Evolutionary conservation across 2,797 vertebrate genomes (phyloP), one percentile per base, ranked within the genome.

Genomic region (Syngnathus acus): DNA sequence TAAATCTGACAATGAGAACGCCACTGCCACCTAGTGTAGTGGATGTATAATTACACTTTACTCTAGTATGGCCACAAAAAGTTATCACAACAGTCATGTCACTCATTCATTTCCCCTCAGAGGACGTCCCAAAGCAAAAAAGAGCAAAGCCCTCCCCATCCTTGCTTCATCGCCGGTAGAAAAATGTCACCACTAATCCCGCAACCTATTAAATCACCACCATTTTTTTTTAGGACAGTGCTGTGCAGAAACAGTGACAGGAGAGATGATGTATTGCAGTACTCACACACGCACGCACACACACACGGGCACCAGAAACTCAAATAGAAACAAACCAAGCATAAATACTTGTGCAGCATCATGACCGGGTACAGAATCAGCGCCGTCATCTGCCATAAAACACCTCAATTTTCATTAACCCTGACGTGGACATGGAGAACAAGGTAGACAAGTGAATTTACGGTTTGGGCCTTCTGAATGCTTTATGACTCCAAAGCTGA

Each of bases 381-480:
- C 65, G 67, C 76, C 75, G 68, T 72, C 59, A 67, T 64, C 17
- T 14, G 73, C 74, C 69, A 76, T 81, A 84, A 81, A 84, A 71
- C 61, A 77, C 72, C 59, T 74, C 77, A 61, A 77, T 83, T 86
- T 80, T 83, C 77, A 83, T 80, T 81, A 78, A 84, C 78, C 78
- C 71, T 76, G 71, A 77, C 76, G 70, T 83, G 80, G 84, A 84
- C 80, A 69, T 76, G 71, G 51, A 68, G 69, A 79, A 82, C 66
- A 78, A 82, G 53, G 66, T 65, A 75, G 67, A 67, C 51, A 63
- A 63, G 69, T 62, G 21, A 47, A 81, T 72, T 75, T 79, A 86
- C 64, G 70, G 60, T 21, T 57, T 19, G 10, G 21, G 50, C 71
- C 68, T 78, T 67, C 48, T 16, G 37, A 55, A 76, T 81, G 75